These are phyloP conservation scores for Muricea muricata DNA, from an alignment of 92 coral and sea anemone genomes.

Conservation along the genomic window DNA sequence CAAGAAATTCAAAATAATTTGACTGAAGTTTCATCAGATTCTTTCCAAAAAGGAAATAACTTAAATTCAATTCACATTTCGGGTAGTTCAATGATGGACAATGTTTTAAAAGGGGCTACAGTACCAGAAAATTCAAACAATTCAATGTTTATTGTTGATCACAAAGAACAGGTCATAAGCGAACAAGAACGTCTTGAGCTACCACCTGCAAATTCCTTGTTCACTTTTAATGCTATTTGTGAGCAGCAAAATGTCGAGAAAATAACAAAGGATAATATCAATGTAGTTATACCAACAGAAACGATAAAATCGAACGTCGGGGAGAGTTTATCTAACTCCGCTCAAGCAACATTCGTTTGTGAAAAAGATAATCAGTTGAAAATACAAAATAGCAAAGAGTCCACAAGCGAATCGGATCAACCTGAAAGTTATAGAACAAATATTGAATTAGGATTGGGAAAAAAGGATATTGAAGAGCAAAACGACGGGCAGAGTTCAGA, in stretches of 20 bases:
- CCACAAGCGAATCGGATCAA: background rate
- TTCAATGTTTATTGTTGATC: background rate
- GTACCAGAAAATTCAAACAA: background rate
- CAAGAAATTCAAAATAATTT: background rate
- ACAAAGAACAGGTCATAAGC: constrained; percentile 40
- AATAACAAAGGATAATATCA: background rate
- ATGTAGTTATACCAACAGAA: background rate
- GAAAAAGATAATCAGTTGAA: background rate
- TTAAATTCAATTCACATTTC: background rate
- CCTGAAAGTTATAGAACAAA: background rate
- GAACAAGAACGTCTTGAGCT: background rate
- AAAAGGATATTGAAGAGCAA: background rate
- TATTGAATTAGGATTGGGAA: background rate
- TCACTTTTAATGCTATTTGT: constrained; percentile 5
- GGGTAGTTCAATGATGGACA: background rate
- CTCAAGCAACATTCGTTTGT: background rate
- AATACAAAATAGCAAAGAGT: background rate
- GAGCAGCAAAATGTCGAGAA: background rate
- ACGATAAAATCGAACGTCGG: background rate
- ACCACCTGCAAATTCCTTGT: constrained; percentile 22
- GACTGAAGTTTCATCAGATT: background rate
- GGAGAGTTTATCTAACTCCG: background rate
- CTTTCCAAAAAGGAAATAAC: background rate
- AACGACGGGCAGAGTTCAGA: background rate
- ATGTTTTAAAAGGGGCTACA: background rate